Percentiles rank a stretch among this genome's conserved stretches.
These are phyloP conservation scores for Anticlea derivata DNA, from an alignment of 2,888 invertebrate species.

Conservation along the genomic window DNA sequence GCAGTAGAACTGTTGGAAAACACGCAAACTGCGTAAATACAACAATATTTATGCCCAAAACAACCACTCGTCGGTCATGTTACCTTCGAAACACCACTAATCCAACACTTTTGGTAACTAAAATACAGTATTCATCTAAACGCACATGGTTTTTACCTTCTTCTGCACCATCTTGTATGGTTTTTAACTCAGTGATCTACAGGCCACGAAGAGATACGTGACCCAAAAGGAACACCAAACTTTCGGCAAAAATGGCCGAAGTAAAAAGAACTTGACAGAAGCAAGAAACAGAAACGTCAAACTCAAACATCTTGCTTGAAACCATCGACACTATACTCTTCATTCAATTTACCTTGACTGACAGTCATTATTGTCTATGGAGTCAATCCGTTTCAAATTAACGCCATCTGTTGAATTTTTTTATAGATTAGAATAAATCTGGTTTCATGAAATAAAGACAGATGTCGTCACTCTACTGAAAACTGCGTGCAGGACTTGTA, in stretches of 20 bases:
- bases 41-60: constrained; percentile 46
- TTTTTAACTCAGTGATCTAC: constrained; percentile 74
- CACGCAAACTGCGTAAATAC: constrained; percentile 34
- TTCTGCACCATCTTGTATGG: constrained; percentile 82
- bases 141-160: constrained; percentile 82
- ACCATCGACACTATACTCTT: background rate
- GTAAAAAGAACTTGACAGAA: constrained; percentile 62
- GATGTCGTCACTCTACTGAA: constrained; percentile 4
- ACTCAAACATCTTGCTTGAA: background rate
- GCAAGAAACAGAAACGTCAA: constrained; percentile 42
- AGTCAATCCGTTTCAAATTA: background rate
- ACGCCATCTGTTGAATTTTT: background rate
- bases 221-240: constrained; percentile 73
- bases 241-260: constrained; percentile 82
- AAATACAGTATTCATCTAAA: constrained; percentile 69
- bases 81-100: constrained; percentile 44
- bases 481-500: no score
- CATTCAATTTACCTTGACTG: background rate
- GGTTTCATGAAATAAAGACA: background rate
- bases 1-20: constrained; percentile 13
- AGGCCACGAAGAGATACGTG: constrained; percentile 81
- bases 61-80: constrained; percentile 50
- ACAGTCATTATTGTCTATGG: constrained; percentile 7
- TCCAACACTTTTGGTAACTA: constrained; percentile 45
- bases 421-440: background rate